Base-by-base conservation (phyloP, 2,888 invertebrate genomes). In the Serripes groenlandicus region DNA sequence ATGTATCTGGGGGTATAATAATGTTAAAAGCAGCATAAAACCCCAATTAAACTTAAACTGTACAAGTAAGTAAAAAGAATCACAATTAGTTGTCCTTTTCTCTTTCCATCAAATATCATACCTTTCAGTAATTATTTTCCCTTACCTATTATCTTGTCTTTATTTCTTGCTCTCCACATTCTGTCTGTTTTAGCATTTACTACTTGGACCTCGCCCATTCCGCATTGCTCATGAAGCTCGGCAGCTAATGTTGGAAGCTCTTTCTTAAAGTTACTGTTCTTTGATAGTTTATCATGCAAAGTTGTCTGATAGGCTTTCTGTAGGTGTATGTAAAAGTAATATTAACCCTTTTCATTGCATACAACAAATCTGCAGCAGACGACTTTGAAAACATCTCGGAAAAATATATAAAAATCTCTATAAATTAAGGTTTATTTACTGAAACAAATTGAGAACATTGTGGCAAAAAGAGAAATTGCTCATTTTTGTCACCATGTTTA, bases 201-300 rank as follows among this genome's bases (percentile, higher is more conserved):
- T 5, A 35, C 23, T n/a, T 70, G 76, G 0, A 85, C 64, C 0
- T 34, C 30, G 23, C 78, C 82, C 18, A 58, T n/a, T 1, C 85
- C 85, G 26, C 70, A 69, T 26, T 71, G 79, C 30, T 78, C 69
- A 23, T 75, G 72, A 0, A 85, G 26, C n/a, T 75, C 72, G 35
- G 42, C 58, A 23, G 78, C 78, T 15, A 76, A 66, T 37, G 68
- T 58, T 7, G 35, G 21, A 18, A 83, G 49, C 26, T 69, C 23
- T 18, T 62, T 62, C n/a, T 74, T 74, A 26, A 66, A 42, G 4
- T 42, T 34, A n/a, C 34, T 15, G 30, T 30, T 64, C 64, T 64
- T 64, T 28, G 66, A 37, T 18, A 35, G 15, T 1, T 23, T 15
- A 26, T 66, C 66, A 42, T 18, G 23, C 42, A 35, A 15, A 5